Evolutionary conservation across 2,888 invertebrate genomes (phyloP).

Genomic region (Frankliniella intonsa): DNA sequence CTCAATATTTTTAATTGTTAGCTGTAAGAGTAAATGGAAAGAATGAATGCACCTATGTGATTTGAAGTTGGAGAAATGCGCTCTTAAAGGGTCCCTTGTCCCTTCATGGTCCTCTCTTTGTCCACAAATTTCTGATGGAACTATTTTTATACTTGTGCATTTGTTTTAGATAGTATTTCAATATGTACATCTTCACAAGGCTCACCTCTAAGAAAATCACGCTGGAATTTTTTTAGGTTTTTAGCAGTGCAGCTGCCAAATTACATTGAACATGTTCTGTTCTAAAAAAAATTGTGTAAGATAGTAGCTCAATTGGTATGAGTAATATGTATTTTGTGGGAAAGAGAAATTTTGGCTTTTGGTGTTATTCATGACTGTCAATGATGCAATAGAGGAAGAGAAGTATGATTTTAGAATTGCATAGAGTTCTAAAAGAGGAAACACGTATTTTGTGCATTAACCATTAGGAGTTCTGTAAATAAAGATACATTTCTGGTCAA

Average conservation of each 20-base stretch:
- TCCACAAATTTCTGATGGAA: background rate
- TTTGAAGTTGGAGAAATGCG: background rate
- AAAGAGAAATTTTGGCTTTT: background rate
- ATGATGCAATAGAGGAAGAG: background rate
- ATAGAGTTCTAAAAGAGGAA: background rate
- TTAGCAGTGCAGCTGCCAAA: no score
- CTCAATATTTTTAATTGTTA: background rate
- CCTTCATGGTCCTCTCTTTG: background rate
- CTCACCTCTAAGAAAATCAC: no score
- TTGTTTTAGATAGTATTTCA: background rate
- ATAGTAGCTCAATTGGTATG: background rate
- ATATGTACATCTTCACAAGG: background rate
- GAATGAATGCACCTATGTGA: background rate
- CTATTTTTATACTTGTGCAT: conserved; percentile 6
- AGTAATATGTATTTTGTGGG: background rate
- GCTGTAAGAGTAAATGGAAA: background rate
- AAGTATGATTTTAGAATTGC: background rate
- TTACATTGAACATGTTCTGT: no score
- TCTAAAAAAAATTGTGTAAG: background rate
- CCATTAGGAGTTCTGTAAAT: background rate
- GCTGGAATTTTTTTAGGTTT: no score
- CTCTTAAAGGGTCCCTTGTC: background rate
- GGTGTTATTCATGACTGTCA: background rate
- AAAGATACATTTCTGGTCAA: conserved; percentile 4
- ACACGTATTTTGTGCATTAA: background rate